Evolutionary conservation across 53 echinoderm and acorn worm species (phyloP).

Genomic region (Holothuria leucospilota): DNA sequence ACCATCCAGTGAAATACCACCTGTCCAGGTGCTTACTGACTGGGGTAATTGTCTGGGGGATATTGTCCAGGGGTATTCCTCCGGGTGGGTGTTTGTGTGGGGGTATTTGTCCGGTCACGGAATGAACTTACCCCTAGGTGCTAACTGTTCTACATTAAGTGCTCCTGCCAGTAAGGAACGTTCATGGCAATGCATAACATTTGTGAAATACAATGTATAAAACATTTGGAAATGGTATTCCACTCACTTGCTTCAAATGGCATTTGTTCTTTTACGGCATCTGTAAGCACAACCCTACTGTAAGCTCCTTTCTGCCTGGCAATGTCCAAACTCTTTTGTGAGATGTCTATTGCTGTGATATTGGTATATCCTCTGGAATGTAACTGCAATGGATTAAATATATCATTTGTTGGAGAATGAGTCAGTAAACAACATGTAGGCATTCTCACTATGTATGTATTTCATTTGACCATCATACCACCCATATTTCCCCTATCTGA

Average conservation of each 20-base stretch:
- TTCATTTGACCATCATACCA: neutral
- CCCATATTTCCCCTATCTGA: neutral
- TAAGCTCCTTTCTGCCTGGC: constrained; percentile 26
- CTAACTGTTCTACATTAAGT: no score
- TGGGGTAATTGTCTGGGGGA: no score
- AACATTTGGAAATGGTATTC: no score
- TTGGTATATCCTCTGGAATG: constrained; percentile 12
- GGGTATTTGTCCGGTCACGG: no score
- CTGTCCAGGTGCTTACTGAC: no score
- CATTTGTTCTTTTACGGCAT: constrained; percentile 3
- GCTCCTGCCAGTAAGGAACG: no score
- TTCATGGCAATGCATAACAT: no score
- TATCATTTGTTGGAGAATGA: neutral
- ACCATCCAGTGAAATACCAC: no score
- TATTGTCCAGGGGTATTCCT: no score
- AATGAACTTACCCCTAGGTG: no score
- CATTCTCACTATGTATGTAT: neutral
- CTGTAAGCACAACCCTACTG: neutral
- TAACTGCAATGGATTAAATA: neutral
- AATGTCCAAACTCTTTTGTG: constrained; percentile 26
- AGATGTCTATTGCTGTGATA: constrained; percentile 19
- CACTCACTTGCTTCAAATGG: constrained; percentile 32
- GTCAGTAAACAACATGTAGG: neutral
- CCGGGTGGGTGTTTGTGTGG: no score
- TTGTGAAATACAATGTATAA: no score